Evolutionary conservation across 1,140 invertebrate species (phyloP).

Genomic region (Drosophila varians): DNA sequence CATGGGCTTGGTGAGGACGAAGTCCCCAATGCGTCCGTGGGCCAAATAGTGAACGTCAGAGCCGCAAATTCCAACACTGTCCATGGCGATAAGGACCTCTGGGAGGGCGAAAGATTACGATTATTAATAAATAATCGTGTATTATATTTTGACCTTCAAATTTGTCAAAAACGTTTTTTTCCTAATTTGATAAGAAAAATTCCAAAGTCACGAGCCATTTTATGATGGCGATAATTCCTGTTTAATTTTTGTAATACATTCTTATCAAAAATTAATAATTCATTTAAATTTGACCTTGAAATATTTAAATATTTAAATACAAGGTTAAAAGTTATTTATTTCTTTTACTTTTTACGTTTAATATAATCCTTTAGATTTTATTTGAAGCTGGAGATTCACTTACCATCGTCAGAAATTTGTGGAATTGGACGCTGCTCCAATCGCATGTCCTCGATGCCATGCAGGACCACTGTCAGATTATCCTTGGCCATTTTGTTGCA

Average conservation of each 20-base stretch:
- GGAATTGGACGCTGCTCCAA: conserved; percentile 90
- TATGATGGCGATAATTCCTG: neutral
- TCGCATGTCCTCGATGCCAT: conserved; percentile 90
- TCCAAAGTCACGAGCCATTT: neutral
- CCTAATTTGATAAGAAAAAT: neutral
- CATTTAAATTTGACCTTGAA: conserved; percentile 22
- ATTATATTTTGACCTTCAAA: conserved; percentile 7
- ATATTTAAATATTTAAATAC: neutral
- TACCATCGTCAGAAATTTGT: conserved; percentile 86
- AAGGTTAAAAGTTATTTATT: neutral
- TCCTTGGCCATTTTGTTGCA: conserved; percentile 59
- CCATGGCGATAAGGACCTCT: conserved; percentile 94
- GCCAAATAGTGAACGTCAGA: conserved; percentile 97
- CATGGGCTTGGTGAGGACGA: conserved; percentile 93
- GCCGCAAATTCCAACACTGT: conserved; percentile 97
- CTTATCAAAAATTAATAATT: neutral
- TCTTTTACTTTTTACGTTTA: too few relatives aligned
- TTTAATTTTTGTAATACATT: too few relatives aligned
- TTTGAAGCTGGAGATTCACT: neutral
- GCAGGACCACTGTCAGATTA: conserved; percentile 88
- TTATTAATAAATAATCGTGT: too few relatives aligned
- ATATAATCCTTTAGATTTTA: neutral
- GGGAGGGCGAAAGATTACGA: neutral
- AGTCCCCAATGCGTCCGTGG: conserved; percentile 92
- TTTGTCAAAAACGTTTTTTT: neutral